Evolutionary conservation across 2,797 vertebrate genomes (phyloP), one percentile per base, ranked within the genome.

Genomic region (Serranus cabrilla): DNA sequence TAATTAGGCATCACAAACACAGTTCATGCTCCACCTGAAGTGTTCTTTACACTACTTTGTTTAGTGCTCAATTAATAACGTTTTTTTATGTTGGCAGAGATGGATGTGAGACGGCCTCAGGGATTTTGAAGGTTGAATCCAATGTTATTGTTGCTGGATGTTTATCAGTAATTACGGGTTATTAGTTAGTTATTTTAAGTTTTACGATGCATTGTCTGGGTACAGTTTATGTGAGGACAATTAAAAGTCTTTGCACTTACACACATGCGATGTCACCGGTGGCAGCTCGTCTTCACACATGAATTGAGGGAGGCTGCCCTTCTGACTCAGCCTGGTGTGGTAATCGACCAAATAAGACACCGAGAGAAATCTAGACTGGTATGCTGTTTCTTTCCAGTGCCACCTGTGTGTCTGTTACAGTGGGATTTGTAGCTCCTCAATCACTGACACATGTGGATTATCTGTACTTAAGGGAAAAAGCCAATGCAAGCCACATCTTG

Each of bases 391-490:
- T 92, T 87, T 91, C 68, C 83, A 87, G 82, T 92, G 89, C 93
- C 95, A 94, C 94, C 94, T 95, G 95, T 90, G 89, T 87, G 88
- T 93, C 92, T 95, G 92, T 95, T 95, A 90, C 92, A 89, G 83
- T 71, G 80, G 94, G 95, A 95, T 96, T 95, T 95, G 94, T 94
- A 92, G 78, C 93, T 95, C 91, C 86, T 96, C 94, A 92, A 94
- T 95, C 95, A 96, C 93, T 95, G 95, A 95, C 94, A 95, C 88
- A 86, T 90, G 66, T 75, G 95, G 95, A 95, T 96, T 96, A 96
- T 89, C 91, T 94, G 92, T 92, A 77, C 93, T 95, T 94, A 94
- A 81, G 82, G 87, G 88, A 88, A 90, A 93, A 90, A 91, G 92
- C 87, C 91, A 81, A 82, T 69, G 73, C 95, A 95, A 92, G 95